A percentile compares a stretch with the other conserved stretches of the same genome.
Conservation (phyloP, 2,888 invertebrate genomes). For the Conops quadrifasciatus region DNA sequence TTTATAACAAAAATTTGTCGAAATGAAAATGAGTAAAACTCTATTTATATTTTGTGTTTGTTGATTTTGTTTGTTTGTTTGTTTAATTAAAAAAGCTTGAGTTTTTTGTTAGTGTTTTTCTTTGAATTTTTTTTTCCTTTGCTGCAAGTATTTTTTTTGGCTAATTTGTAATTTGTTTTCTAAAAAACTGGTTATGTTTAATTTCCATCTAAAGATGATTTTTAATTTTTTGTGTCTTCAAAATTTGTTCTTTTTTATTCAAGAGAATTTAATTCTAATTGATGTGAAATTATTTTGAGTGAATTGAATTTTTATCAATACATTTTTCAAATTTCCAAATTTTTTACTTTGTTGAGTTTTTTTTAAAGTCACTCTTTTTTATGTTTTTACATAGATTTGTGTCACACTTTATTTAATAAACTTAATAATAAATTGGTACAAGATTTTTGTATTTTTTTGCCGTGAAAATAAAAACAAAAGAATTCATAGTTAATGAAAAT, state of each 20-base stretch:
- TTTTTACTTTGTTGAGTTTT: not conserved
- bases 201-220: conserved; percentile 7
- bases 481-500: too few relatives aligned
- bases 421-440: too few relatives aligned
- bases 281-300: too few relatives aligned
- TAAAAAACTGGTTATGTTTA: conserved; percentile 2
- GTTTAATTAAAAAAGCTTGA: not conserved
- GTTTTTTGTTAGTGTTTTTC: not conserved
- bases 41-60: too few relatives aligned
- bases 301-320: too few relatives aligned
- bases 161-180: conserved; percentile 10
- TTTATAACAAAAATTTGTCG: conserved; percentile 2
- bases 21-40: too few relatives aligned
- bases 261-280: conserved; percentile 9
- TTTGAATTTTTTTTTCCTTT: not conserved
- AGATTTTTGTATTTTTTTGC: too few relatives aligned
- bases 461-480: too few relatives aligned
- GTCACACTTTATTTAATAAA: not conserved
- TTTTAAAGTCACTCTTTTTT: not conserved
- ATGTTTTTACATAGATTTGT: not conserved
- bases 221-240: conserved; percentile 13
- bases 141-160: too few relatives aligned
- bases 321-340: too few relatives aligned
- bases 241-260: not conserved
- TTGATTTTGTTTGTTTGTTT: too few relatives aligned